Evolutionary conservation across 2,113 vertebrate genomes (phyloP).

Genomic region (Lophochroa leadbeateri): DNA sequence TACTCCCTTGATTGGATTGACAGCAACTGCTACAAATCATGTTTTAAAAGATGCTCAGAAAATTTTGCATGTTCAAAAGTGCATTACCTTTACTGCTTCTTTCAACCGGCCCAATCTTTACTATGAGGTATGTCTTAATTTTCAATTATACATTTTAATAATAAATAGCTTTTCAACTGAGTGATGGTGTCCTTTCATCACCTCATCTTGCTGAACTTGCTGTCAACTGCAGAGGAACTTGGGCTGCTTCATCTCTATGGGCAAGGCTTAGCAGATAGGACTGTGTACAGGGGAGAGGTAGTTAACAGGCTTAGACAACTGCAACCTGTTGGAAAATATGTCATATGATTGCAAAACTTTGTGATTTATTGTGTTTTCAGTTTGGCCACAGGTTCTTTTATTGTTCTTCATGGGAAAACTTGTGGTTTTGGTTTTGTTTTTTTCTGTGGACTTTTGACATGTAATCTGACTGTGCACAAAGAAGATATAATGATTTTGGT

Average conservation of each 20-base stretch:
- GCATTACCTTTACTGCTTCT: slow-evolving; percentile 88
- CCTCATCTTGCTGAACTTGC: neutral
- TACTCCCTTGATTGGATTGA: slow-evolving; percentile 87
- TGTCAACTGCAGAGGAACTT: neutral
- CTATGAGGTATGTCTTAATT: slow-evolving; percentile 84
- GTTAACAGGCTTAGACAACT: neutral
- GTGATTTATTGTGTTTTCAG: neutral
- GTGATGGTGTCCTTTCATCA: neutral
- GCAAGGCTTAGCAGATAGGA: neutral
- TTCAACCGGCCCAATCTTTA: slow-evolving; percentile 95
- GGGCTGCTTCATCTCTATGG: neutral
- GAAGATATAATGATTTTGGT: neutral
- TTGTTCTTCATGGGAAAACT: neutral
- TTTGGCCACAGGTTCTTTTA: neutral
- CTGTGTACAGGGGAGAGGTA: neutral
- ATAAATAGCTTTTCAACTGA: neutral
- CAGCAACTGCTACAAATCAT: slow-evolving; percentile 91
- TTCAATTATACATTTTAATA: neutral
- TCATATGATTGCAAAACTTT: neutral
- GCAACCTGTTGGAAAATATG: neutral
- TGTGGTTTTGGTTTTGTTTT: neutral
- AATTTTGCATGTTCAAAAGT: slow-evolving; percentile 85
- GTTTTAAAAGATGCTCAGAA: slow-evolving; percentile 91
- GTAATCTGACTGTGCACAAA: neutral
- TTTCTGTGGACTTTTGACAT: neutral